Conservation (phyloP, 2,797 vertebrate species). For the Benthosema pterotum region DNA sequence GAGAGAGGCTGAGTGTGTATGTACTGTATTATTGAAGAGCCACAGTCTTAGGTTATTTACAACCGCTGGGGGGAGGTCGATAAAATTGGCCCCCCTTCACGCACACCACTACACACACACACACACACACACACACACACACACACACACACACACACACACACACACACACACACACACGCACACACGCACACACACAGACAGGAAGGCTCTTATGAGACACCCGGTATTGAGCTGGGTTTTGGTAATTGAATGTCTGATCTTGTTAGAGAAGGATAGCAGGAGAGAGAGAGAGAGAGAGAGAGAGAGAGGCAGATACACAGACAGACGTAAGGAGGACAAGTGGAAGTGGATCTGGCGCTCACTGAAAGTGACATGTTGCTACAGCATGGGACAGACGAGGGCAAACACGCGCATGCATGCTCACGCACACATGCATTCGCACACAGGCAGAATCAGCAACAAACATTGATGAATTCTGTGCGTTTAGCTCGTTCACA, state of each 20-base stretch:
- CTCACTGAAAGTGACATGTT: slow-evolving; percentile 28
- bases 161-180: slow-evolving; percentile 9
- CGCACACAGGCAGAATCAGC: not conserved
- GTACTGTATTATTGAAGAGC: slow-evolving; percentile 63
- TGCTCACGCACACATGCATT: not conserved
- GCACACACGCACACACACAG: not conserved
- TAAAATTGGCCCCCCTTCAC: not conserved
- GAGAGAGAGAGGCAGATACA: slow-evolving; percentile 3
- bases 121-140: not conserved
- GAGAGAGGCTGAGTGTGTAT: slow-evolving; percentile 29
- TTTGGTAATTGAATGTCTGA: slow-evolving; percentile 48
- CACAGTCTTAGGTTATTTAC: slow-evolving; percentile 67
- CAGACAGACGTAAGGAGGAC: slow-evolving; percentile 36
- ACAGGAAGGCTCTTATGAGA: slow-evolving; percentile 9
- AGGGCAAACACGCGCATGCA: not conserved
- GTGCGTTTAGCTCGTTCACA: too few relatives aligned
- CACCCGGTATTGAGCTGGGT: slow-evolving; percentile 14
- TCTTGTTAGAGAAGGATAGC: slow-evolving; percentile 28
- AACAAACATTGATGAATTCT: too few relatives aligned
- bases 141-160: not conserved
- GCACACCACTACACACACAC: not conserved
- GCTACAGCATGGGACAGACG: slow-evolving; percentile 27
- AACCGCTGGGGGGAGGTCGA: slow-evolving; percentile 40
- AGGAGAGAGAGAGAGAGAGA: slow-evolving; percentile 1
- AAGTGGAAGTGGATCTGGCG: slow-evolving; percentile 28